Base-by-base conservation (phyloP, 2,113 vertebrate genomes). In the Rhynchopsitta pachyrhyncha region DNA sequence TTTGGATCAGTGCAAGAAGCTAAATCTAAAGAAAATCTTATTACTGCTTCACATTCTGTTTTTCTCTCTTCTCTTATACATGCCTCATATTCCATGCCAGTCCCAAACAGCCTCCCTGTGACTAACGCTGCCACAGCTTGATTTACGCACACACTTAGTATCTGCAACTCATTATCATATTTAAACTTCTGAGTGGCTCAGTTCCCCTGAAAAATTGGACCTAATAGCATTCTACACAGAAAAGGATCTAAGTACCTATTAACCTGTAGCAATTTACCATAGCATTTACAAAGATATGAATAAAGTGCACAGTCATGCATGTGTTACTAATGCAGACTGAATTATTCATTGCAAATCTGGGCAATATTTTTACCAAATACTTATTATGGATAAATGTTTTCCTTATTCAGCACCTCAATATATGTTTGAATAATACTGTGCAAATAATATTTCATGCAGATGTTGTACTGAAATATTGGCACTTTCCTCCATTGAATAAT, bases 321-420 rank as follows among this genome's bases (percentile, higher is more conserved):
- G 0, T 23, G 53, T 69, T 85, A 70, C 83, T 95, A 93, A 96
- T 82, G 73, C 67, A 76, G 83, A 59, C 63, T 75, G 88, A 93
- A 95, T 94, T 93, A 96, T 93, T 96, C 80, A 95, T 89, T 76
- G 74, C 70, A 94, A 93, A 92, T 55, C 59, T 77, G 74, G 44
- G 74, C 53, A 89, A 69, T 70, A 79, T 77, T 91, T 95, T 96
- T 82, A 92, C 87, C 46, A 74, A 91, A 91, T 64, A 66, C 88
- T 95, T 91, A 90, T 66, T 79, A 92, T 12, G 53, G 67, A 82
- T 84, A 93, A 96, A 92, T 87, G 68, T 87, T 96, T 93, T 94
- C 49, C 37, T 69, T 87, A 79, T 46, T 88, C 95, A 82, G 41
- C 93, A 49, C 70, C 57, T 91, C 60, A 63, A 29, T 85, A 79